Evolutionary conservation across 2,888 invertebrate genomes (phyloP), one percentile per base, ranked within the genome.

Genomic region (Sipha maydis): DNA sequence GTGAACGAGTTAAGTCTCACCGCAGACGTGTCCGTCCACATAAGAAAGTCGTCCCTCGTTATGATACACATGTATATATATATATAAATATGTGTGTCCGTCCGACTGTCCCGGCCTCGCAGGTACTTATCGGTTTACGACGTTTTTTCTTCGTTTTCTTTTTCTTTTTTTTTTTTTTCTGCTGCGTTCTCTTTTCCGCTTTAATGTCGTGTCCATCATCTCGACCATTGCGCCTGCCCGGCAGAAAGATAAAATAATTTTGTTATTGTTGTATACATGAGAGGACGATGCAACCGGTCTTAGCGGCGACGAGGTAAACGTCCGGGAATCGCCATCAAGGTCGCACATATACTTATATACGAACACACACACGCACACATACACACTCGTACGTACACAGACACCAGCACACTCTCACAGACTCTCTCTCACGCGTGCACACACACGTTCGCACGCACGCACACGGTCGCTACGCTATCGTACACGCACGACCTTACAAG

Each of bases 401-500:
- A 67, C n/a, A n/a, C 25, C 3, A n/a, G n/a, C 25, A 1, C 67
- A 9, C 67, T 28, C n/a, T 17, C 25, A n/a, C 67, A 28, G n/a
- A 28, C 25, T n/a, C 67, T n/a, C 67, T n/a, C 71, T 31, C 14
- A 17, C 5, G 28, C 17, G 31, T 31, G 31, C 71, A 31, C 14
- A 28, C 69, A 25, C 28, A 11, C 71, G 28, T 31, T 56, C 28
- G n/a, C 69, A 11, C 41, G 31, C 61, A 61, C 54, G 73, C 19
- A 38, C 34, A 34, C 54, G 79, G 48, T n/a, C 54, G 71, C 67
- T 48, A 25, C 61, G n/a, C 41, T n/a, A 17, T 25, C 75, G 73
- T 48, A 88, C 78, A 34, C 19, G 61, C 69, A 88, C 88, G 88
- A 88, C 88, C 88, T 88, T 80, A 82, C 88, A 88, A 88, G 88